Evolutionary conservation across 2,797 vertebrate genomes (phyloP), one percentile per base, ranked within the genome.

Genomic region (Neoniphon sammara): DNA sequence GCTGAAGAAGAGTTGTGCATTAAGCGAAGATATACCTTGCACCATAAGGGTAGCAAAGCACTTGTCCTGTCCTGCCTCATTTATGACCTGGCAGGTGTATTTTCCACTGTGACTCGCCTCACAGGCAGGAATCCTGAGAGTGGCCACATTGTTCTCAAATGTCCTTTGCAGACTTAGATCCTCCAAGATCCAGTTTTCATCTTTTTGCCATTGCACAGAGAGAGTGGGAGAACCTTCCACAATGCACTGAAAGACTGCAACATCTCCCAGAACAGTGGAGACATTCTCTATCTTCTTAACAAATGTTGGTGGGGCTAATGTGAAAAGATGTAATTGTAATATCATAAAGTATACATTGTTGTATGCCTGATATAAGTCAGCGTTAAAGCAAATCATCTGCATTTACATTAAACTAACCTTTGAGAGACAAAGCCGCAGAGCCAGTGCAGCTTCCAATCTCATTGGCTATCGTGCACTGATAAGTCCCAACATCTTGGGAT

Each of bases 181-280:
- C 0, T 97, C 94, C 52, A 94, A 87, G 70, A 98, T 90, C 87
- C 96, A 95, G 79, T 92, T 94, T 72, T 96, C 95, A 59, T 97
- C 96, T 91, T 96, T 98, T 75, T 96, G 94, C 97, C 97, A 98
- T 25, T 94, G 94, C 25, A 98, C 90, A 64, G 92, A 94, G 59
- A 98, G 88, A 36, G 95, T 95, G 20, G 88, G 85, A 60, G 97
- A 96, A 0, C 97, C 97, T n/a, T 86, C 92, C 80, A 97, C 66
- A 0, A 90, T 36, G 7, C 96, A 94, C 65, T 91, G 89, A 73
- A 98, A 97, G 42, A 91, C 75, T 5, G 94, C 94, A 0, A 88
- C 86, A 21, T 93, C 94, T 84, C 96, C 97, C 91, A 96, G 83
- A 88, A 96, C 63, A 6, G 92, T 88, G 15, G 94, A 95, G 77